Base-by-base conservation (phyloP, 1,140 invertebrate species). In the Ceratina australensis region DNA sequence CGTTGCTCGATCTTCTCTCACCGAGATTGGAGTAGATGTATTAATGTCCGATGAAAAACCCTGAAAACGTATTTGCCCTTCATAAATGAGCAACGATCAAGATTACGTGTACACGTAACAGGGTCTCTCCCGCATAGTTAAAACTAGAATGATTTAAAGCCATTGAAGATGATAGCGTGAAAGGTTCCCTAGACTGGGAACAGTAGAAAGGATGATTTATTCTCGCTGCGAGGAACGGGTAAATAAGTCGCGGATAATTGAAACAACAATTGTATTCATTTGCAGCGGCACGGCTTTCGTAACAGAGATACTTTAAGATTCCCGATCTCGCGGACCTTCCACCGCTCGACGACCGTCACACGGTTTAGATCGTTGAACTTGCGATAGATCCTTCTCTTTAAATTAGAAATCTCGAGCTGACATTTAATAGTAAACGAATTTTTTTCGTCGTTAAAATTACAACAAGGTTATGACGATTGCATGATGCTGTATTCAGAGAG, bases 361-460 rank as follows among this genome's bases (percentile, higher is more conserved):
- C 15, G 65, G 57, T 42, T 42, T 60, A 73, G 81, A 78, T 59
- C 69, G 50, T 83, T 83, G 80, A 83, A 83, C 80, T 33, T 52
- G 75, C 15, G 56, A 33, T 73, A 60, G 59, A 71, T 8, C 69
- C 65, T 82, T 82, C 63, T 75, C 54, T 26, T 33, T 47, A 15
- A 26, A 24, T 76, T 76, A 42, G 52, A 33, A 59, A 69, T 24
- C 56, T 47, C 56, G 42, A 12, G 59, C 69, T 69, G 61, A 69
- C 61, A 54, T 71, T 20, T 18, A 10, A 42, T 42, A 20, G 16
- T 24, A 60, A 52, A 33, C 20, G n/a, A 56, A 69, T 60, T 69
- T 60, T 76, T 59, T 75, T 75, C 52, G 63, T 67, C 22, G 54
- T 49, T 26, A 47, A 61, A 74, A 57, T 74, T 52, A 47, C 22